Base-by-base conservation (phyloP, 2,888 invertebrate species). In the Drosophila infuscata region DNA sequence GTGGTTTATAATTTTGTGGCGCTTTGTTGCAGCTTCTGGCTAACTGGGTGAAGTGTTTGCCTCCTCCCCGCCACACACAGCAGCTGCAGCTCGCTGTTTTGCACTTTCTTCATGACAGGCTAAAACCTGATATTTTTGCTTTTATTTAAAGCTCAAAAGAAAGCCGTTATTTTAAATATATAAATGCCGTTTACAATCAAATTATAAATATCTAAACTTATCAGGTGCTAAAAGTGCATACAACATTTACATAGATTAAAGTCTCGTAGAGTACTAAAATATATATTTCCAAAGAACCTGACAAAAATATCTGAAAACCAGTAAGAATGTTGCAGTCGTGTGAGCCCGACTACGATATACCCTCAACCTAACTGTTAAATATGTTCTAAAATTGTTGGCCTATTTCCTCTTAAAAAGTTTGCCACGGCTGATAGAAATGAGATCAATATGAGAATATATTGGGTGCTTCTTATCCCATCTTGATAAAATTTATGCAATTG, bases 1-100 rank as follows among this genome's bases (percentile, higher is more conserved):
- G 81, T 69, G 70, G 58, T 69, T 64, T 54, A 74, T 74, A 81
- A 80, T 83, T 74, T 56, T 66, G 41, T 33, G 46, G 12, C 17
- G 72, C 66, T 67, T 76, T 73, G 66, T 79, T 70, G 9, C 66
- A 46, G 54, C 68, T 30, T 41, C 48, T 36, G 53, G 64, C 75
- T 69, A 79, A 79, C 79, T 79, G 78, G 79, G 79, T 79, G 75
- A 79, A 78, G 76, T 72, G 35, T 17, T n/a, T 43, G 30, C 29
- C 12, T n/a, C 38, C 29, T 29, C 29, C 3, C 29, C 29, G 30
- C 11, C 7, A 9, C 20, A 9, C 25, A 33, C 15, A 48, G 32
- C 15, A 48, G 32, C 32, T 32, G 32, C 15, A 48, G 32, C 32
- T 32, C n/a, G 36, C 36, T 12, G 20, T 29, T 69, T 33, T 46